Percentiles rank a stretch among this genome's conserved stretches.
Conservation (phyloP, 2,888 invertebrate genomes). For the Strigamia crassipes region DNA sequence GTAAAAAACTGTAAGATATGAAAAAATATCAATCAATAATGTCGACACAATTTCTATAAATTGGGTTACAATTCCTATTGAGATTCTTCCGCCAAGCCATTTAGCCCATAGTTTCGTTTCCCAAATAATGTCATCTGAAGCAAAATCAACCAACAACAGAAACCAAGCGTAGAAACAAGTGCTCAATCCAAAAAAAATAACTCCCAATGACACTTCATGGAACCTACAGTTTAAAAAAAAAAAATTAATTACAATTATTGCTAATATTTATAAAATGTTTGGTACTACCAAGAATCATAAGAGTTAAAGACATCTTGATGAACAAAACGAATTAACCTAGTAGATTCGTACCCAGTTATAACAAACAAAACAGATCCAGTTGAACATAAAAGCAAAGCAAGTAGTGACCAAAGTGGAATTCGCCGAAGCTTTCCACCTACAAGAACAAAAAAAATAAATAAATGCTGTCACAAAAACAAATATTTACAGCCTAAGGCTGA, state of each 20-base stretch:
- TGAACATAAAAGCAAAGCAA: constrained; percentile 1
- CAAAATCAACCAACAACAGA: neutral
- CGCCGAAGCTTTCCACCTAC: neutral
- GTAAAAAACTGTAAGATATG: neutral
- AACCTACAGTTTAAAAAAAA: neutral
- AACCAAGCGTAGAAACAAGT: constrained; percentile 15
- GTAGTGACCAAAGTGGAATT: constrained; percentile 6
- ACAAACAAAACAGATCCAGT: neutral
- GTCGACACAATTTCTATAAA: neutral
- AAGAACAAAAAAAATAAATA: neutral
- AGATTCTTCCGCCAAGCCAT: neutral
- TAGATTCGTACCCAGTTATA: neutral
- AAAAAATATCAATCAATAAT: neutral
- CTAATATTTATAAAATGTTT: neutral
- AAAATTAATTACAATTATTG: neutral
- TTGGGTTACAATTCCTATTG: neutral
- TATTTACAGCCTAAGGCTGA: constrained; percentile 18
- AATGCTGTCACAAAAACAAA: neutral
- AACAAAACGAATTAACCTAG: neutral
- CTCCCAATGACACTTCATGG: neutral
- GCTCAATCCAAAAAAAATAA: constrained; percentile 14
- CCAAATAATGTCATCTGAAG: constrained; percentile 22
- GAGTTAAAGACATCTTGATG: constrained; percentile 23
- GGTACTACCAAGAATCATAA: neutral
- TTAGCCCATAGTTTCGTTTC: constrained; percentile 21